Evolutionary conservation across 2,113 vertebrate genomes (phyloP), one percentile per base, ranked within the genome.

Genomic region (Pterocles burchelli): DNA sequence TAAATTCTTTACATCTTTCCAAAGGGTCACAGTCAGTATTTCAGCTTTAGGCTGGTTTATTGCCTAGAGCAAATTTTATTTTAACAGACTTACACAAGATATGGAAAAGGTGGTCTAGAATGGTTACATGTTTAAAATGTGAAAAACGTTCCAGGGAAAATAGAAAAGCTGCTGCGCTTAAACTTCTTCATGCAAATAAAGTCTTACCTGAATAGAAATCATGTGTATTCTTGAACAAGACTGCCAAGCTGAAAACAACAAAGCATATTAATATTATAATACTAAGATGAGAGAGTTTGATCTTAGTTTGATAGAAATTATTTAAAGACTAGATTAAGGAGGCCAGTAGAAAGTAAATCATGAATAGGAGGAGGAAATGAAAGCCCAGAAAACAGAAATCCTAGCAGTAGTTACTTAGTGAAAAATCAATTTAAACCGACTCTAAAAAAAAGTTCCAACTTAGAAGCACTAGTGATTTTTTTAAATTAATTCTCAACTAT

Each of bases 21-120:
- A 91, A 92, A 86, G 77, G 54, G 73, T 94, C 88, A 90, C 65
- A 86, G 80, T 21, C 76, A 43, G 57, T 88, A 48, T 54, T 88
- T 86, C 75, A 85, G 36, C 76, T 93, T 51, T 33, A 85, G 48
- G 31, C 31, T 85, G 45, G 7, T 88, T 96, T 96, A 90, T 61
- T 91, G 81, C 94, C 89, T 74, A 41, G 19, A 93, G 90, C 31
- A 91, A 94, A 91, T 80, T 61, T 87, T 43, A 71, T 90, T 96
- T 96, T 94, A 41, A 91, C 71, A 74, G 90, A 89, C 85, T 91
- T 87, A 48, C 51, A 36, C 15, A 66, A 85, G 52, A 62, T 80
- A 57, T 57, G 25, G 88, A 86, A 93, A 81, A 96, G 63, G 81
- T 85, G 70, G 85, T 95, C 54, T 77, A 71, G 85, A 91, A 88